Evolutionary conservation across 2,797 vertebrate genomes (phyloP), one percentile per base, ranked within the genome.

Genomic region (Centroberyx gerrardi): DNA sequence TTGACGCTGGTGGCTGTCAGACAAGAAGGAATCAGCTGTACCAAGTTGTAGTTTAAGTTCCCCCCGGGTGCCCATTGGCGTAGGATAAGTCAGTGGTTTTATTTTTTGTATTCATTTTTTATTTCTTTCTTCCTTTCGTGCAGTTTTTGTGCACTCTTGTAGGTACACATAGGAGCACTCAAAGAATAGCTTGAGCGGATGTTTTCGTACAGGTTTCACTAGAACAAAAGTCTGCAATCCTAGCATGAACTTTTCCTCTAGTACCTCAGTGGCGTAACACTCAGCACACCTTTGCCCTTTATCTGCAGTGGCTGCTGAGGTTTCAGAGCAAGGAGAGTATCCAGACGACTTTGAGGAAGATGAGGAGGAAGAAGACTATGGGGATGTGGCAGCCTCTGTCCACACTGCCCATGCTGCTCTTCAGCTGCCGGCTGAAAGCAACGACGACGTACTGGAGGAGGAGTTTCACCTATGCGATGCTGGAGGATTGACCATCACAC

Each of bases 261-360:
- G 38, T 22, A 42, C 9, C 38, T 76, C 8, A 31, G 12, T 56
- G 54, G 13, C 14, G 15, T 31, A 28, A 53, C 10, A 31, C 72
- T 74, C 29, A 66, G 4, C 12, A 28, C 27, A 62, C 8, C 49
- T 29, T 18, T 33, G 17, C 15, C 42, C 18, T 48, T 40, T 51
- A 13, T 79, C 67, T 33, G 9, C 87, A 84, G 90, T 85, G 42
- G 46, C 59, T n/a, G 29, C 63, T 62, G 81, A 82, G 3, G 61
- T 82, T 33, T 81, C 74, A 13, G 91, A 92, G 5, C 69, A 78
- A n/a, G 52, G 33, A 0, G 94, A 96, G 18, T 96, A 95, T 80
- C 88, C 92, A 2, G 96, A 96, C 88, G 95, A 96, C 82, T 96
- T 96, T 65, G 96, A 96, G 84, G 95, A 95, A 77, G 80, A 77